Conservation (phyloP, 2,797 vertebrate genomes). For the Cephalopachus bancanus region DNA sequence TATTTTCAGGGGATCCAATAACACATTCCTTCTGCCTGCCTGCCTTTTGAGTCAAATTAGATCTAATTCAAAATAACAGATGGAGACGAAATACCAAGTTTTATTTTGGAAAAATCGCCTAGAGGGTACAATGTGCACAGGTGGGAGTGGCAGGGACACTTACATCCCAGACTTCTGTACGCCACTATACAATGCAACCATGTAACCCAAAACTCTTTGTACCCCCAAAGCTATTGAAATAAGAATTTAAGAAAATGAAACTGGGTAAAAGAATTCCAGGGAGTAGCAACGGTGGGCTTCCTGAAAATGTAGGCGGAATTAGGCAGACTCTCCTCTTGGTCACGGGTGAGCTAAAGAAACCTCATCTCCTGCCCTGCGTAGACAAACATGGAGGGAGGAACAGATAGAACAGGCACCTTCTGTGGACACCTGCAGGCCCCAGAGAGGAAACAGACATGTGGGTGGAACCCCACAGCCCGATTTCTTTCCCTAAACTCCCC, state of each 20-base stretch:
- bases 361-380: neutral
- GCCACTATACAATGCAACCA: no score
- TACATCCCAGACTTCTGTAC: no score
- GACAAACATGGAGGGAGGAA: neutral
- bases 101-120: neutral
- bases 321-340: neutral
- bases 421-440: neutral
- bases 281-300: neutral
- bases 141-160: no score
- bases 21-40: neutral
- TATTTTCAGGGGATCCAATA: neutral
- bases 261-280: neutral
- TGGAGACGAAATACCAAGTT: conserved; percentile 51
- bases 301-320: neutral
- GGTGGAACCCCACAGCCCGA: neutral
- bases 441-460: neutral
- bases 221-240: no score
- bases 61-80: conserved; percentile 2
- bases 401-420: neutral
- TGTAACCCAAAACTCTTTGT: no score
- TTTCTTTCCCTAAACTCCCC: neutral
- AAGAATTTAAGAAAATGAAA: neutral
- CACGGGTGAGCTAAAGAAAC: neutral
- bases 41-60: conserved; percentile 54
- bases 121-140: no score